Conservation (phyloP, 2,113 vertebrate species). For the Manacus vitellinus region DNA sequence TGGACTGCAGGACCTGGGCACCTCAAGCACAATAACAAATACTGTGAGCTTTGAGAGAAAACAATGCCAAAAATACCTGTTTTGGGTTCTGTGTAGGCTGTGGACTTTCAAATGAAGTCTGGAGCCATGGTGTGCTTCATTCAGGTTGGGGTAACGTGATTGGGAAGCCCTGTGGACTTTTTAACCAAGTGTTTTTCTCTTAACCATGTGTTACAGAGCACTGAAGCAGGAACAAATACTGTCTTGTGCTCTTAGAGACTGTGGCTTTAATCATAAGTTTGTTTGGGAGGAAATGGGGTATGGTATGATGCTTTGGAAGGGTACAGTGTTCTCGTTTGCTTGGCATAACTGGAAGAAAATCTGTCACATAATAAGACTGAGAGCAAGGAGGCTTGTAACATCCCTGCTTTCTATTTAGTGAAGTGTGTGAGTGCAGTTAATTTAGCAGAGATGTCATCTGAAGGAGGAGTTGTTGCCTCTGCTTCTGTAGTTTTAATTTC, state of each 20-base stretch:
- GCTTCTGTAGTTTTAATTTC: not conserved
- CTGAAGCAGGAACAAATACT: not conserved
- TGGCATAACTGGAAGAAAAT: not conserved
- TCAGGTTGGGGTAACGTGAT: fast-evolving
- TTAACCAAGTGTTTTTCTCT: not conserved
- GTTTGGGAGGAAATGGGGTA: not conserved
- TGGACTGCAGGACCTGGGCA: not conserved
- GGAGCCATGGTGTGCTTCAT: not conserved
- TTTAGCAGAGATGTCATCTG: not conserved
- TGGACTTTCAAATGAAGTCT: not conserved
- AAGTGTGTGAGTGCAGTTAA: not conserved
- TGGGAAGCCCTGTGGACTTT: not conserved
- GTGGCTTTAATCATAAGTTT: not conserved
- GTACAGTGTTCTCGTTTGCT: not conserved
- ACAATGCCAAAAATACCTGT: fast-evolving
- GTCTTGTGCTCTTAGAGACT: not conserved
- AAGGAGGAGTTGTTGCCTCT: conserved; percentile 10
- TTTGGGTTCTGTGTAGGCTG: too few species aligned
- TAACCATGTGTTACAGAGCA: not conserved
- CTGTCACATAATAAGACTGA: not conserved
- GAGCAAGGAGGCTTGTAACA: not conserved
- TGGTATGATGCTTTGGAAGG: not conserved
- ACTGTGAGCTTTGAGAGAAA: not conserved
- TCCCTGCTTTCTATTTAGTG: not conserved
- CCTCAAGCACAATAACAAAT: not conserved